These are phyloP conservation scores for Thyatira batis DNA, from an alignment of 2,888 invertebrate genomes.

Conservation along the genomic window DNA sequence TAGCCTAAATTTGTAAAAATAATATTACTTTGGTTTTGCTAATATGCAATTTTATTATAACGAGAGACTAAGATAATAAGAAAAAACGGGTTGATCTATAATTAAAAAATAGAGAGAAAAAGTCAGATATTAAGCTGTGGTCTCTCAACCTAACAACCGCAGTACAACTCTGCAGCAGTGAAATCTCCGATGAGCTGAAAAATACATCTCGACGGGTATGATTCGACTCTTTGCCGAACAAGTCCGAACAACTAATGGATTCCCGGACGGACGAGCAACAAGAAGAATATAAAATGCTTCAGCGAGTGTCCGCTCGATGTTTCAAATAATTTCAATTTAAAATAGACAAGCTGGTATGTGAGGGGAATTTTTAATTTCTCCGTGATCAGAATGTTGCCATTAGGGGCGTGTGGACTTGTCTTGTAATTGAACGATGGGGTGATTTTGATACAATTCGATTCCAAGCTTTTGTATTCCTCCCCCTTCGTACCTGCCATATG, in stretches of 20 bases:
- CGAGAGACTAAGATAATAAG: no score
- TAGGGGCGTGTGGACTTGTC: neutral
- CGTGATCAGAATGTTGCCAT: constrained; percentile 9
- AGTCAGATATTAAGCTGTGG: constrained; percentile 30
- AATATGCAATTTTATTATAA: no score
- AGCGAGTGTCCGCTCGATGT: constrained; percentile 31
- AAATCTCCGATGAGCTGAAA: constrained; percentile 52
- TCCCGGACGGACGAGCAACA: constrained; percentile 39
- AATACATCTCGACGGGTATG: constrained; percentile 42
- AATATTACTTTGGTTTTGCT: no score
- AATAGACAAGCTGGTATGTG: constrained; percentile 36
- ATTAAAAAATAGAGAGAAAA: constrained; percentile 6
- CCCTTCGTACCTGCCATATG: no score
- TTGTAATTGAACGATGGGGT: constrained; percentile 9
- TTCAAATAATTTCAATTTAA: constrained; percentile 49
- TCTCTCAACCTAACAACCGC: constrained; percentile 8
- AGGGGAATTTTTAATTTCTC: constrained; percentile 50
- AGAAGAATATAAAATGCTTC: constrained; percentile 35
- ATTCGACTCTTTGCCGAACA: constrained; percentile 36
- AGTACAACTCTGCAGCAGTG: constrained; percentile 19
- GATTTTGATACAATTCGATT: constrained; percentile 1
- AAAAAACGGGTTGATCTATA: no score
- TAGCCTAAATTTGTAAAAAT: no score
- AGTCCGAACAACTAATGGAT: constrained; percentile 58
- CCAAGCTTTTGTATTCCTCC: no score